A percentile compares a stretch with the other conserved stretches of the same genome.
phyloP scores from a whole-genome alignment of 2,888 invertebrate species.

The Masnerella sp. region DNA sequence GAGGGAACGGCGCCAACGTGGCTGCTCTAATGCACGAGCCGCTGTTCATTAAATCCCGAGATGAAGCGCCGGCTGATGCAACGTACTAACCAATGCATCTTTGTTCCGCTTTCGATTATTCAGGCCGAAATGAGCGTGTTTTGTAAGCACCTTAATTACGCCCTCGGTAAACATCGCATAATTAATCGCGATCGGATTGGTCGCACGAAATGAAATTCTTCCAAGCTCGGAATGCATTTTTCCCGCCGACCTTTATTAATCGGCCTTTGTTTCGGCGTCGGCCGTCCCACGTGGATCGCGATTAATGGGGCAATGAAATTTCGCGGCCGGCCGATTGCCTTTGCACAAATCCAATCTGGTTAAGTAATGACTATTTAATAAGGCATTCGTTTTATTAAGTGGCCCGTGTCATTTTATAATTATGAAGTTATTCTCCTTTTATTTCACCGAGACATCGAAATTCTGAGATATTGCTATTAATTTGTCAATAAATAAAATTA shows the following conservation, averaged over 20 bases:
- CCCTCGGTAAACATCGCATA: constrained; percentile 18
- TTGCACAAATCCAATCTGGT: neutral
- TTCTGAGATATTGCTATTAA: too few relatives aligned
- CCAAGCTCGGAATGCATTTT: constrained; percentile 6
- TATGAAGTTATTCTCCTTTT: too few relatives aligned
- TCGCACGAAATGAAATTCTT: constrained; percentile 18
- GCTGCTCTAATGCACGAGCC: constrained; percentile 59
- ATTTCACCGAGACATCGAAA: too few relatives aligned
- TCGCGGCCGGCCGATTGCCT: neutral
- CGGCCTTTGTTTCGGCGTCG: neutral
- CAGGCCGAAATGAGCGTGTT: constrained; percentile 34
- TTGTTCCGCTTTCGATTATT: constrained; percentile 54
- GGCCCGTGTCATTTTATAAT: neutral
- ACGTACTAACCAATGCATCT: constrained; percentile 52
- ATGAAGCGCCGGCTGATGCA: constrained; percentile 49
- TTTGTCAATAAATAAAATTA: too few relatives aligned
- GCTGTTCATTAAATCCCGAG: constrained; percentile 57
- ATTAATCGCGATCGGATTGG: constrained; percentile 22
- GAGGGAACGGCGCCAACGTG: constrained; percentile 59
- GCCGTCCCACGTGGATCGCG: too few relatives aligned
- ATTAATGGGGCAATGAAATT: constrained; percentile 6
- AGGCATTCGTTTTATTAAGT: constrained; percentile 4
- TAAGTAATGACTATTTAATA: constrained; percentile 13
- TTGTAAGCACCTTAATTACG: constrained; percentile 37
- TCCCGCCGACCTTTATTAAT: constrained; percentile 4